Evolutionary conservation across 2,888 invertebrate genomes (phyloP).

Genomic region (Venusia cambrica): DNA sequence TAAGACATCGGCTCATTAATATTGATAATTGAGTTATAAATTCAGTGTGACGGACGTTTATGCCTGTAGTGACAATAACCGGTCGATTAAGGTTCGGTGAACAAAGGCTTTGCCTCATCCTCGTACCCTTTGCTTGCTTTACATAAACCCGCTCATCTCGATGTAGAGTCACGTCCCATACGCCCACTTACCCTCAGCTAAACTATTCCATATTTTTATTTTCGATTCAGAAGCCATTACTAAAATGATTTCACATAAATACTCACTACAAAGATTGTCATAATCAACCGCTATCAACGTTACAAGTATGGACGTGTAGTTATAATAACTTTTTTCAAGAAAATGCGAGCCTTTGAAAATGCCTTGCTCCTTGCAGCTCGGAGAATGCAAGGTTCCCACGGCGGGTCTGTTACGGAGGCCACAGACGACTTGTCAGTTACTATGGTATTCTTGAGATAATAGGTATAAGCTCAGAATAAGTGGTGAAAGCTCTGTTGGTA

Average conservation of each 20-base stretch:
- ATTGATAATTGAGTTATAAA: too few relatives aligned
- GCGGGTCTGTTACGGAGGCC: constrained; percentile 50
- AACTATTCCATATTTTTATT: constrained; percentile 16
- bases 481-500: too few relatives aligned
- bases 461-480: constrained; percentile 53
- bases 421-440: constrained; percentile 11
- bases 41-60: too few relatives aligned
- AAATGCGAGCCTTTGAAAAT: constrained; percentile 22
- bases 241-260: constrained; percentile 18
- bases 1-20: too few relatives aligned
- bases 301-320: constrained; percentile 39
- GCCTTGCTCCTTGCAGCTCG: constrained; percentile 33
- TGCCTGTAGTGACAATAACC: too few relatives aligned
- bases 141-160: constrained; percentile 2
- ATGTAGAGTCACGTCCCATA: constrained; percentile 8
- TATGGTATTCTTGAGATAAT: constrained; percentile 39
- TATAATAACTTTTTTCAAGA: constrained; percentile 43
- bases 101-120: too few relatives aligned
- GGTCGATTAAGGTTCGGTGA: too few relatives aligned
- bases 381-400: constrained; percentile 56
- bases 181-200: constrained; percentile 6
- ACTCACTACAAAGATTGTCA: constrained; percentile 28
- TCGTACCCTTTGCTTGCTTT: too few relatives aligned
- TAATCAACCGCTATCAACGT: constrained; percentile 45
- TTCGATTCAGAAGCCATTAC: constrained; percentile 15